Conservation (phyloP, 2,797 vertebrate species). For the Onychomys arenicola region DNA sequence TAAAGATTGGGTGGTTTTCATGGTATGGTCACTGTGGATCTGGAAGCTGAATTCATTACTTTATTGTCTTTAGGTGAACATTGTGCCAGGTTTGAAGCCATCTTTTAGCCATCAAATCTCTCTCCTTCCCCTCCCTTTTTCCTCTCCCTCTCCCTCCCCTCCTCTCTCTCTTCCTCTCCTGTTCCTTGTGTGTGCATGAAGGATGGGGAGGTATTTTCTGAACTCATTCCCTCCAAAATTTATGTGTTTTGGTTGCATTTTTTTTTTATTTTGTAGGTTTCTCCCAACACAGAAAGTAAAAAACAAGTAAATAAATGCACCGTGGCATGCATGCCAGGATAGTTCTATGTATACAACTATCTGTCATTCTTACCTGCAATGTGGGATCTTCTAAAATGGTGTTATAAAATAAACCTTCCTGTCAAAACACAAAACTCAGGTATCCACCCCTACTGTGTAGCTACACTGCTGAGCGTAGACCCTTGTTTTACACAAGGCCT, state of each 20-base stretch:
- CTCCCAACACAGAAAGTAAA: background rate
- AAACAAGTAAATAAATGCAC: background rate
- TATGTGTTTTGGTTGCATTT: background rate
- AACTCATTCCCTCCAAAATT: background rate
- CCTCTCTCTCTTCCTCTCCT: background rate
- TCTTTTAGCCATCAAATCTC: background rate
- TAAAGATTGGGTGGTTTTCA: background rate
- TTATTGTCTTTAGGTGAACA: background rate
- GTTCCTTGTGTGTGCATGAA: too few relatives aligned
- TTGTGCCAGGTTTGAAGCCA: background rate
- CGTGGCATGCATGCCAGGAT: background rate
- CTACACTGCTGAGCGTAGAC: background rate
- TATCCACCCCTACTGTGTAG: background rate
- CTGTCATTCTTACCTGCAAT: background rate
- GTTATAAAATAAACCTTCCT: background rate
- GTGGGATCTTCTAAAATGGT: background rate
- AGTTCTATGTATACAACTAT: too few relatives aligned
- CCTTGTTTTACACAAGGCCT: background rate
- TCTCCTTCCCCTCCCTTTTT: accelerated
- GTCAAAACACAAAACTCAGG: background rate
- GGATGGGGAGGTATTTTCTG: background rate
- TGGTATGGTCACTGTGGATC: background rate
- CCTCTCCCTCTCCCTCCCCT: too few relatives aligned
- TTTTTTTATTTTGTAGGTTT: background rate
- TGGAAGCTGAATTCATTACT: background rate